phyloP scores from a whole-genome alignment of 2,113 vertebrate species.

The Platycercus adscitus region DNA sequence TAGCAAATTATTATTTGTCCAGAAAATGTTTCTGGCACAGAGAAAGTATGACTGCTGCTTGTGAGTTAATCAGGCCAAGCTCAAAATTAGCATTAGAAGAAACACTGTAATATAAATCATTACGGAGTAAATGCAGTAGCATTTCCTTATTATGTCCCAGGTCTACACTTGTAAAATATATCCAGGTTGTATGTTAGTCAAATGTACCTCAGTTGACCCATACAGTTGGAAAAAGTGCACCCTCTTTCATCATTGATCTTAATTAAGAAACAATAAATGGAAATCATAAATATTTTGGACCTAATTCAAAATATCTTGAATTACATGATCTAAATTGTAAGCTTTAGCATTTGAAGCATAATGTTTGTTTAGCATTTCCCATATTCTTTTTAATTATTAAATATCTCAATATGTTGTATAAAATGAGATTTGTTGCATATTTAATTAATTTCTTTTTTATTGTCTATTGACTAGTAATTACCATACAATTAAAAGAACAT shows the following conservation, averaged over 20 bases:
- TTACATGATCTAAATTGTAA: neutral
- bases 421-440: neutral
- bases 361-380: slow-evolving; percentile 3
- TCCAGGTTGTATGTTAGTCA: neutral
- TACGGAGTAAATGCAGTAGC: neutral
- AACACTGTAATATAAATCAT: neutral
- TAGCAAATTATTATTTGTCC: neutral
- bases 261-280: slow-evolving; percentile 17
- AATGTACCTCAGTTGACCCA: slow-evolving; percentile 20
- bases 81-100: neutral
- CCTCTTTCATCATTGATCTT: neutral
- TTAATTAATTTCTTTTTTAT: slow-evolving; percentile 41
- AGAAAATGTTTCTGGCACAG: neutral
- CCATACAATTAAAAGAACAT: slow-evolving; percentile 67
- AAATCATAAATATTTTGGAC: neutral
- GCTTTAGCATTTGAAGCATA: neutral
- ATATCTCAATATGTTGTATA: neutral
- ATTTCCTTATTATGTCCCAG: slow-evolving; percentile 11
- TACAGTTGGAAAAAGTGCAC: neutral
- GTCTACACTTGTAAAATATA: slow-evolving; percentile 6
- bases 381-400: neutral
- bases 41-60: neutral
- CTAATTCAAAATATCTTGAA: neutral
- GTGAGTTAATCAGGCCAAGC: neutral
- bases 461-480: slow-evolving; percentile 66